Evolutionary conservation across 2,888 invertebrate species (phyloP), one percentile per base, ranked within the genome.

Genomic region (Ophion costatus): DNA sequence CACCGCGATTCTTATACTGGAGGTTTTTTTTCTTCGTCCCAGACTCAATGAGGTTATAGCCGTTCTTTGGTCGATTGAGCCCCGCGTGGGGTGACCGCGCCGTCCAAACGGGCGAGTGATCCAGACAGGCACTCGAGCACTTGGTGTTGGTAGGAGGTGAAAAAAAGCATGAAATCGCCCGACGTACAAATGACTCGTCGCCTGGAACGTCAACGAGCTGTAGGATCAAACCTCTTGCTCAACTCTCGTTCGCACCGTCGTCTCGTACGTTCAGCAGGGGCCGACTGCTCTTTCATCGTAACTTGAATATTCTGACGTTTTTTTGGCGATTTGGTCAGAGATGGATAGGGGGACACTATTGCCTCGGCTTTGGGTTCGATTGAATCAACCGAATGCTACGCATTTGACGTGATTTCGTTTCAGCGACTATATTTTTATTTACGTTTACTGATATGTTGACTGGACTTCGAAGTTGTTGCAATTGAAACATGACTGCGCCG

Each of bases 181-280:
- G 75, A 63, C 76, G 82, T 77, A 84, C 86, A 86, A 86, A 86
- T 84, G 86, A 84, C 82, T 76, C 84, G 74, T 69, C 73, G 75
- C 76, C 59, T 76, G 82, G 73, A 79, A 74, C 81, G 83, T 57
- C 45, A 81, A 78, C 84, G 84, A 82, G 81, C 70, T 51, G 69
- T 24, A 11, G 38, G 6, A n/a, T 56, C 22, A 29, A 71, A 9
- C 33, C 42, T 51, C 76, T n/a, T 45, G 45, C 29, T 24, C 6
- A 20, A 7, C 45, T 69, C 20, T 51, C 69, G 17, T 51, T 51
- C 69, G 9, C 69, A 66, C 20, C n/a, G n/a, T 33, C 17, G 0
- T 29, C 69, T 69, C 51, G 17, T 17, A 17, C 7, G n/a, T 51
- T 24, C 22, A 42, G 2, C 59, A 7, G 22, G 59, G 59, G 11